Conservation (phyloP, 2,113 vertebrate species). For the Sinocyclocheilus anophthalmus region DNA sequence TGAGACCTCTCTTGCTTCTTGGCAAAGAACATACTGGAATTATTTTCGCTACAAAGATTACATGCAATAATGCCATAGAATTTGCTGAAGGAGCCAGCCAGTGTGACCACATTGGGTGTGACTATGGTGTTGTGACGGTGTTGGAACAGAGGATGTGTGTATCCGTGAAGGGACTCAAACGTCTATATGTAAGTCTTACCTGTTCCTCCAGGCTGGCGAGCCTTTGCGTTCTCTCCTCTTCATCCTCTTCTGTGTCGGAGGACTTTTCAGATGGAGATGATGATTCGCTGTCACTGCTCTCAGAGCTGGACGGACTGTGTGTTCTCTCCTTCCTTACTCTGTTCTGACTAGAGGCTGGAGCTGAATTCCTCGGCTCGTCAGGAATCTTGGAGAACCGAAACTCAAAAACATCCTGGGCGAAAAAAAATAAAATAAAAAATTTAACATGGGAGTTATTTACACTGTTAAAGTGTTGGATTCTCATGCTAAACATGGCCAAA, state of each 20-base stretch:
- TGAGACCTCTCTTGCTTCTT: neutral
- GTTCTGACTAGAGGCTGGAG: slow-evolving; percentile 26
- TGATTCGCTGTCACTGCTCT: slow-evolving; percentile 71
- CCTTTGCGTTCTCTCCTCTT: slow-evolving; percentile 67
- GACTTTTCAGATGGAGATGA: slow-evolving; percentile 75
- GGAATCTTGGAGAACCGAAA: slow-evolving; percentile 82
- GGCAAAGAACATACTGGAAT: neutral
- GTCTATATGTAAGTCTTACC: slow-evolving; percentile 65
- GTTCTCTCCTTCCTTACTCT: slow-evolving; percentile 24
- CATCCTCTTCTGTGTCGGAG: slow-evolving; percentile 71
- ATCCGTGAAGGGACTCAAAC: neutral
- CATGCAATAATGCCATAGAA: neutral
- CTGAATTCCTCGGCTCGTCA: slow-evolving; percentile 68
- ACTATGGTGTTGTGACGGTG: neutral
- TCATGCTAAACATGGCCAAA: no score
- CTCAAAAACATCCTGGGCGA: slow-evolving; percentile 89
- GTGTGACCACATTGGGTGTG: neutral
- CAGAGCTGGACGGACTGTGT: slow-evolving; percentile 62
- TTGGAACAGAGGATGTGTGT: neutral
- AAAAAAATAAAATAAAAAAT: neutral
- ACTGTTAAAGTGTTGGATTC: no score
- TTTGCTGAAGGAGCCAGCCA: neutral
- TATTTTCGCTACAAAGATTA: neutral
- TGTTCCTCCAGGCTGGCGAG: slow-evolving; percentile 80
- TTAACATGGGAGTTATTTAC: no score